A percentile compares a stretch with the other conserved stretches of the same genome.
Evolutionary conservation across 2,797 vertebrate genomes (phyloP).

Genomic region (Gymnocypris eckloni): DNA sequence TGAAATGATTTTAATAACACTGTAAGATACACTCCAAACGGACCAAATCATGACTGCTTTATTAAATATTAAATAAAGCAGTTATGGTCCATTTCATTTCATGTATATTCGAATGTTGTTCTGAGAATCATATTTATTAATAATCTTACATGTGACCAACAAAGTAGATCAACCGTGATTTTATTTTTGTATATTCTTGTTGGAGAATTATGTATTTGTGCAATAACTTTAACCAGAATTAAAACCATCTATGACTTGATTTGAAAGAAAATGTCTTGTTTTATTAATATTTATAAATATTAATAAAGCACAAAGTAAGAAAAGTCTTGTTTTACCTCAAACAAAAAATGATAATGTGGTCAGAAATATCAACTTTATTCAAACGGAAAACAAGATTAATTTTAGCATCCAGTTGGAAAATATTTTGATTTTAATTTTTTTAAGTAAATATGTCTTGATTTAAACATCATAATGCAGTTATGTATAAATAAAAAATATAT

Average conservation of each 20-base stretch:
- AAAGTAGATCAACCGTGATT: conserved; percentile 61
- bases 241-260: conserved; percentile 12
- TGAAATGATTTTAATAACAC: conserved; percentile 14
- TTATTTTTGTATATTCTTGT: conserved; percentile 50
- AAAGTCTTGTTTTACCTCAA: no score
- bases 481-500: no score
- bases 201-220: conserved; percentile 74
- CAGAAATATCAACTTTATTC: no score
- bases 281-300: no score
- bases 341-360: no score
- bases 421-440: no score
- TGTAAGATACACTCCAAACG: not conserved
- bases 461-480: no score
- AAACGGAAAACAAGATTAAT: no score
- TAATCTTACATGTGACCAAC: conserved; percentile 65
- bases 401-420: no score
- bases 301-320: no score
- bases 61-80: conserved; percentile 18
- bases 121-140: conserved; percentile 73
- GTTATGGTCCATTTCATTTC: conserved; percentile 53
- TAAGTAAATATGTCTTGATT: no score
- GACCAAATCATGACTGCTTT: conserved; percentile 20
- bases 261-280: not conserved
- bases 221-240: conserved; percentile 70
- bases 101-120: conserved; percentile 55